Base-by-base conservation (phyloP, 1,140 invertebrate genomes). In the Copidosoma floridanum region DNA sequence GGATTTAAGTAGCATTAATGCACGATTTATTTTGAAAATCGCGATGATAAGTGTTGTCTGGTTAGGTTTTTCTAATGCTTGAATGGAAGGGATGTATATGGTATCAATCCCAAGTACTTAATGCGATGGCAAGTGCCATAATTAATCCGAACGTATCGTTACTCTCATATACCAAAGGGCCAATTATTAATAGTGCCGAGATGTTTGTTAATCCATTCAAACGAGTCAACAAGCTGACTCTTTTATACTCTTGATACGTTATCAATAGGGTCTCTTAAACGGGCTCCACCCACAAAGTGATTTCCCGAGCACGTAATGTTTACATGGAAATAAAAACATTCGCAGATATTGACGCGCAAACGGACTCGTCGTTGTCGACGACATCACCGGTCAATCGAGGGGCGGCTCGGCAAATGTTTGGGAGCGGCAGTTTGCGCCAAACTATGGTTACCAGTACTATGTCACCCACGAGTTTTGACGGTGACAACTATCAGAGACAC, bases 401-500 rank as follows among this genome's bases (percentile, higher is more conserved):
- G 18, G 82, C 82, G 8, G 83, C 83, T 2, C 72, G 83, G 7
- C 82, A 83, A 70, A 83, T 85, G 77, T 83, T 77, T 60, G 83
- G 83, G n/a, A 84, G 83, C 18, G 81, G 82, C 38, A 82, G 79
- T 62, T 66, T 85, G 4, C 74, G 83, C 16, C 74, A 79, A 21
- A 71, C 73, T 6, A 73, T 44, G n/a, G n/a, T n/a, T n/a, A n/a
- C 3, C 20, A 44, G 37, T 4, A 58, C 57, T 7, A 44, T 38
- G 7, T n/a, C 10, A 12, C 23, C 47, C 1, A n/a, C 18, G 10
- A n/a, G 24, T 40, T 37, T 11, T 16, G 21, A 10, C 3, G 40
- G 48, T 12, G 51, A n/a, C 6, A 32, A 54, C 11, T 41, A 60
- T 14, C 16, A 23, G 24, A 54, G 40, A 16, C 46, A 24, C 6